Conservation (phyloP, 2,797 vertebrate genomes). For the Bryconaethiops microstoma region DNA sequence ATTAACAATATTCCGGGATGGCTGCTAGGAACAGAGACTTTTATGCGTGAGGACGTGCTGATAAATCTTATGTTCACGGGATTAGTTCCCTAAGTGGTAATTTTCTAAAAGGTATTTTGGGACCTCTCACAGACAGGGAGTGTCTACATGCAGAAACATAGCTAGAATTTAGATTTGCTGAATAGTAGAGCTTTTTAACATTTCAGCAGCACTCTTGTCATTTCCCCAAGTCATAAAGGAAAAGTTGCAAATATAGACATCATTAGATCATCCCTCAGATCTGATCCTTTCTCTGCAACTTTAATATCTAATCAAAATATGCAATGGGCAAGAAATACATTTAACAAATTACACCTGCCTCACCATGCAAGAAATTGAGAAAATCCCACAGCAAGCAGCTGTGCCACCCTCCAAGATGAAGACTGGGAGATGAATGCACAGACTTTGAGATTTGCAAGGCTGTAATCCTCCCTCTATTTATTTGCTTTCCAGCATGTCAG, state of each 20-base stretch:
- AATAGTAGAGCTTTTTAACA: not conserved
- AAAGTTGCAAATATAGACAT: conserved; percentile 68
- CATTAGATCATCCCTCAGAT: conserved; percentile 72
- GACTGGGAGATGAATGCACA: conserved; percentile 70
- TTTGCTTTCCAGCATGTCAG: conserved; percentile 59
- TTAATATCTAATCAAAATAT: conserved; percentile 82
- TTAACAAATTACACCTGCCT: conserved; percentile 81
- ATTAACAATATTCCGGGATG: not conserved
- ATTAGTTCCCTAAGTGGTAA: not conserved
- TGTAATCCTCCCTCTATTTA: conserved; percentile 73
- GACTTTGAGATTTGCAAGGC: conserved; percentile 68
- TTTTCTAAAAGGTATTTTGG: not conserved
- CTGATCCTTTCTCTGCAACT: conserved; percentile 67
- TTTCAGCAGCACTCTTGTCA: not conserved
- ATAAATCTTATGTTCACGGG: not conserved
- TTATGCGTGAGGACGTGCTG: not conserved
- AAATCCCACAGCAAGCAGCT: conserved; percentile 74
- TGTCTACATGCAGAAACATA: not conserved
- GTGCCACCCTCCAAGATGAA: conserved; percentile 69
- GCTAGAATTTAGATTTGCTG: not conserved
- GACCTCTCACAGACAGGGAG: not conserved
- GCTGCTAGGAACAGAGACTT: not conserved
- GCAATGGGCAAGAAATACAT: conserved; percentile 78
- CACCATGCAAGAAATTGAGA: conserved; percentile 80
- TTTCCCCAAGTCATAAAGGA: conserved; percentile 38